phyloP scores from a whole-genome alignment of 2,888 invertebrate genomes.

The Altica lythri region DNA sequence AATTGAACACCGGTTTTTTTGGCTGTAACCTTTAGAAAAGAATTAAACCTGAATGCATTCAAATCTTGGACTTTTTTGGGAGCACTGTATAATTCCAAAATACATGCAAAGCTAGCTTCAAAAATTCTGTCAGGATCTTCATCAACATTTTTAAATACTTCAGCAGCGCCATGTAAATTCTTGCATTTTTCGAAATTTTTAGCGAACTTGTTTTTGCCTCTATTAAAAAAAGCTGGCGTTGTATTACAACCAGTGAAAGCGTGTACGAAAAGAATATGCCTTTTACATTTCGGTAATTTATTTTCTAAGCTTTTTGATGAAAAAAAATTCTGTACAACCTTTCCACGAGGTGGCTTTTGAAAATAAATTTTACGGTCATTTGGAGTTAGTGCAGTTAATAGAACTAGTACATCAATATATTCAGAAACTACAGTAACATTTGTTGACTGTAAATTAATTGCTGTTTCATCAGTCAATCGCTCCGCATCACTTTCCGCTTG shows the following conservation, averaged over 20 bases:
- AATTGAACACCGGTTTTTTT: neutral
- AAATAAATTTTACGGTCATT: too few relatives aligned
- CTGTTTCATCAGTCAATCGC: too few relatives aligned
- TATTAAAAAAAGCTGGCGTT: neutral
- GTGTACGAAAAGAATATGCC: neutral
- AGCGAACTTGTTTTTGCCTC: neutral
- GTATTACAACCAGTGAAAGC: neutral
- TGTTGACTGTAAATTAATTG: too few relatives aligned
- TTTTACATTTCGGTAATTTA: neutral
- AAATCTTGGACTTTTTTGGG: neutral
- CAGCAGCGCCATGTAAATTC: neutral
- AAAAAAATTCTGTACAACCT: too few relatives aligned
- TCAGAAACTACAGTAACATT: too few relatives aligned
- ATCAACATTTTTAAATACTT: neutral
- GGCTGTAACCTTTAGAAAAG: neutral
- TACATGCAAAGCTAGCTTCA: too few relatives aligned
- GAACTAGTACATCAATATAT: too few relatives aligned
- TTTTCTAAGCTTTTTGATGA: neutral
- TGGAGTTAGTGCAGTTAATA: too few relatives aligned
- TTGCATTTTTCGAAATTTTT: neutral
- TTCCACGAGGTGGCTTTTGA: too few relatives aligned
- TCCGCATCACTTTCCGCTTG: too few relatives aligned
- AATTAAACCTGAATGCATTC: neutral
- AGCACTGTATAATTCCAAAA: neutral
- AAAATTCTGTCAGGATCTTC: neutral